Evolutionary conservation across 2,888 invertebrate species (phyloP), one percentile per base, ranked within the genome.

Genomic region (Diarsia brunnea): DNA sequence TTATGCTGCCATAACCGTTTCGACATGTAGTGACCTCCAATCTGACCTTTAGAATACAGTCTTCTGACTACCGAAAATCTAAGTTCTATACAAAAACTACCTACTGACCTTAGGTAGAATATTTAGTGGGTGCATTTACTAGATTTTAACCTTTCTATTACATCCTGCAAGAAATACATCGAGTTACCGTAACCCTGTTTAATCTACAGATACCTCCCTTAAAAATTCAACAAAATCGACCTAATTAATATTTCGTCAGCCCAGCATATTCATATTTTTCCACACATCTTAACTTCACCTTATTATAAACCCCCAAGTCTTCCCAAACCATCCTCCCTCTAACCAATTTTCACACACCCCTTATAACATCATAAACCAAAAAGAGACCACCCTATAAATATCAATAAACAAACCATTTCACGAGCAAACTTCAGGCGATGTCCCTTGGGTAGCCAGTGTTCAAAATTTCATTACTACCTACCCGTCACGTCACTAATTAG

Each of bases 401-500:
- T 4, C 45, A 4, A 71, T 81, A 75, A 58, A 70, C 55, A 64
- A 27, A 63, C 63, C 67, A 81, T 79, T 79, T 82, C 81, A 82
- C 66, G 75, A 75, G 65, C 45, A 43, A 82, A 79, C 69, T 86
- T 66, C 71, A 27, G 51, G 47, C 67, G 47, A 63, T 63, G 76
- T 84, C 86, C 84, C 84, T 71, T 1, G 78, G 85, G 87, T 64
- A 53, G 73, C 79, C 81, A 83, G 79, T 77, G 77, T 84, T 86
- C 86, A 84, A 86, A 89, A 89, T 89, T 89, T 89, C 81, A 89
- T 89, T 89, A 89, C 80, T 61, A 53, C 72, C 70, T 76, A 74
- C 70, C 82, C 81, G 84, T 82, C 85, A 84, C 86, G 79, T 86
- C 76, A 65, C 86, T 86, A 90, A 90, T 90, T 89, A 88, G 84